Base-by-base conservation (phyloP, 2,888 invertebrate genomes). In the Nomada ferruginata region DNA sequence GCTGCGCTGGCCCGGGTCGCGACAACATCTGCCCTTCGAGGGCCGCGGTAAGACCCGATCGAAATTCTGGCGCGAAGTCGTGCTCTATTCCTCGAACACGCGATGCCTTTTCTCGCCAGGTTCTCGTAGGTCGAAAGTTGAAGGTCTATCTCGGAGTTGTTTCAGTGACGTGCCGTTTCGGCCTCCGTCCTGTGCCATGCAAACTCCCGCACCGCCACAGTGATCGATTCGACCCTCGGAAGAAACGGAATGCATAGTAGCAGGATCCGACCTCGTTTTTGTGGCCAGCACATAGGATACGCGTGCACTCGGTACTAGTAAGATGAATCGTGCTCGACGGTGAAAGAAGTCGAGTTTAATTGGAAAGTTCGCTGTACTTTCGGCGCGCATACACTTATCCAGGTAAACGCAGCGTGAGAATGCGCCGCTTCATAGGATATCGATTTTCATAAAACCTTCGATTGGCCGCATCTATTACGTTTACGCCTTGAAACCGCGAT, bases 121-220 rank as follows among this genome's bases (percentile, higher is more conserved):
- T 20, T 66, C 73, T 18, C 85, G 87, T 86, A 87, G 90, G 89
- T 87, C 89, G 85, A 88, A 87, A 88, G 89, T 89, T 84, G 89
- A 89, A 89, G 89, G 89, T 89, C 85, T 82, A 20, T 20, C 53
- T n/a, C 18, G 53, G 53, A 53, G n/a, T 20, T n/a, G 20, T 20
- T 53, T 10, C 10, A 53, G 26, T 26, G 60, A 69, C 73, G 79
- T 60, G 76, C 72, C 44, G 61, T 76, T 74, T 72, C 80, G 79
- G 74, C 82, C 83, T 82, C 73, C 61, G 61, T 73, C 42, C 55
- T 36, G 3, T 15, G 57, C 50, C 82, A 66, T 76, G 73, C 69
- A 18, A 74, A 36, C 36, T 7, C 36, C 36, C 36, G 47, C 20
- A 2, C 26, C 29, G 5, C 29, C 0, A 47, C 7, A 53, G 23